A percentile compares a stretch with the other conserved stretches of the same genome.
Evolutionary conservation across 1,140 invertebrate genomes (phyloP).

Genomic region (Harpegnathos saltator): DNA sequence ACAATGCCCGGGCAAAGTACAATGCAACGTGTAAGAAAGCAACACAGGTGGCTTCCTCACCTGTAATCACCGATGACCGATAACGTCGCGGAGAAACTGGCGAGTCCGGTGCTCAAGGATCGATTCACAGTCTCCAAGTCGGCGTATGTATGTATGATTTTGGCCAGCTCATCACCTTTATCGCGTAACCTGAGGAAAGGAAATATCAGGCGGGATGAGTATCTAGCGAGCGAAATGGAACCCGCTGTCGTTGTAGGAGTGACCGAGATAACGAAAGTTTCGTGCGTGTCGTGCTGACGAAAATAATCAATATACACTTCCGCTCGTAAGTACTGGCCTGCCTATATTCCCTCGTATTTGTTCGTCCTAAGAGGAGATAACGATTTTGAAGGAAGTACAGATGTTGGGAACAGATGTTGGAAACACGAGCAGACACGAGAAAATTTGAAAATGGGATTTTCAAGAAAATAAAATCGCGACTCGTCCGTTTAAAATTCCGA

Average conservation of each 20-base stretch:
- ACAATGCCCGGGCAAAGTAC: neutral
- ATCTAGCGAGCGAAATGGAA: neutral
- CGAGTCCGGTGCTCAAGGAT: conserved; percentile 88
- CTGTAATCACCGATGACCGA: conserved; percentile 90
- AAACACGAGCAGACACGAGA: no score
- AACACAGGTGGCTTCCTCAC: conserved; percentile 61
- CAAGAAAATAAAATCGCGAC: no score
- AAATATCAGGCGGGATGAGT: neutral
- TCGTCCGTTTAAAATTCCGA: no score
- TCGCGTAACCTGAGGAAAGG: conserved; percentile 87
- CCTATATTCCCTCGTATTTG: no score
- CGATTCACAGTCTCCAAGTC: conserved; percentile 90
- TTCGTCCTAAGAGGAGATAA: no score
- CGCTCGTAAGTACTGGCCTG: no score
- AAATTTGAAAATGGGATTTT: no score
- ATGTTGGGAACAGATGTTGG: no score
- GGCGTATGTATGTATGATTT: conserved; percentile 88
- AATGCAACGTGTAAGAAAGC: neutral
- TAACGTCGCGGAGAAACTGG: conserved; percentile 88
- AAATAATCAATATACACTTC: conserved; percentile 62
- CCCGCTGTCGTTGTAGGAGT: neutral
- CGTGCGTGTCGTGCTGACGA: neutral
- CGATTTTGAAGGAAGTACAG: no score
- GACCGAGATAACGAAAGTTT: neutral
- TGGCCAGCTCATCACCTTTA: conserved; percentile 90